These are phyloP conservation scores for Acanthosepion lycidas DNA, from an alignment of 2,888 invertebrate genomes.

Conservation along the genomic window DNA sequence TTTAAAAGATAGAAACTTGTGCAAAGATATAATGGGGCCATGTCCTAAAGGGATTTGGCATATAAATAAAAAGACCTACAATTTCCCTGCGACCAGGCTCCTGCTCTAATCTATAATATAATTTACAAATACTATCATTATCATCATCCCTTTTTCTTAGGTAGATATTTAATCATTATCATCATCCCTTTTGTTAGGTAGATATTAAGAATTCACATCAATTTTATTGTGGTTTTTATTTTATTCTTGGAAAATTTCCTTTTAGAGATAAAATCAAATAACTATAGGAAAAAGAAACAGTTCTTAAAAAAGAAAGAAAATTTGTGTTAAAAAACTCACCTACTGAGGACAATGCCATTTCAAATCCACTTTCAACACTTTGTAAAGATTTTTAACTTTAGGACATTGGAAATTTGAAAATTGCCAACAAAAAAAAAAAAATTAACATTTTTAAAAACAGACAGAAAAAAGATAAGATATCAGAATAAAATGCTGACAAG, in stretches of 20 bases:
- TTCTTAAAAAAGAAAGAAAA: background rate
- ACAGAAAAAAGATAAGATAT: background rate
- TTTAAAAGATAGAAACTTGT: too few species aligned
- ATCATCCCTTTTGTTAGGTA: background rate
- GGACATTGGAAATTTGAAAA: constrained; percentile 9
- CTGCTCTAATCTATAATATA: background rate
- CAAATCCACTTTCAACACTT: background rate
- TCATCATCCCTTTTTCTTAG: background rate
- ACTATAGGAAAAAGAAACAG: too few species aligned
- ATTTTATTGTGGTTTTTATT: background rate
- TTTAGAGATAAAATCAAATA: background rate
- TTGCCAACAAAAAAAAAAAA: background rate
- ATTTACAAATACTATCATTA: background rate
- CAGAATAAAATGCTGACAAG: background rate
- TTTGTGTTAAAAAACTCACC: background rate
- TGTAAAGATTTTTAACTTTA: background rate
- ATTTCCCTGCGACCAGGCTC: too few species aligned
- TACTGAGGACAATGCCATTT: background rate
- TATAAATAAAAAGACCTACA: too few species aligned
- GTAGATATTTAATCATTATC: background rate
- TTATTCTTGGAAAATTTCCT: background rate
- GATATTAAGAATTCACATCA: background rate
- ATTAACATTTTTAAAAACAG: background rate
- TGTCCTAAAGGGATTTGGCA: too few species aligned
- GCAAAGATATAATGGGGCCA: too few species aligned